These are phyloP conservation scores for Macrostomum lignano DNA, from an alignment of 1,140 invertebrate genomes.

Conservation along the genomic window DNA sequence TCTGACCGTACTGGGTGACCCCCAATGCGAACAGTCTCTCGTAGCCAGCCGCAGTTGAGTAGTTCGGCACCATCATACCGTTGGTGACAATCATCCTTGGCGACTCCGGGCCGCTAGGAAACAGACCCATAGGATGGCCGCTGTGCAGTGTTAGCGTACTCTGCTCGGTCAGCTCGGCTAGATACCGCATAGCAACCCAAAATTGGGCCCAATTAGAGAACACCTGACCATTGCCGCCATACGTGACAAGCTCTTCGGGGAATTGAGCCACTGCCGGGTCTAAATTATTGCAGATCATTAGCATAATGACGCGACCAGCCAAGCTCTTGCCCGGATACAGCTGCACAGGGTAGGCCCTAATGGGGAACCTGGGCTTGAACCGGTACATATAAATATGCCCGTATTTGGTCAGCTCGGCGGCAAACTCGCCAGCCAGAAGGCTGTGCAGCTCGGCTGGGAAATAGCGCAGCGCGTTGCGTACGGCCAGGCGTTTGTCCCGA, in stretches of 20 bases:
- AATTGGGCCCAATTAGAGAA: conserved; percentile 45
- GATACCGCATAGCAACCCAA: conserved; percentile 35
- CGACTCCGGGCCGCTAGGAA: conserved; percentile 30
- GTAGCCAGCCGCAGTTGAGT: conserved; percentile 32
- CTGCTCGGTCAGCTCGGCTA: conserved; percentile 33
- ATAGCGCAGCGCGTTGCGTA: conserved; percentile 37
- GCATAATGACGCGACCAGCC: conserved; percentile 36
- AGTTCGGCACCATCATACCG: conserved; percentile 42
- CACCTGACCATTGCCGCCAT: conserved; percentile 42
- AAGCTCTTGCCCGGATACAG: conserved; percentile 31
- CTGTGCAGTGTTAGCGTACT: conserved; percentile 40
- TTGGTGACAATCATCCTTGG: conserved; percentile 41
- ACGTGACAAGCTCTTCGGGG: conserved; percentile 35
- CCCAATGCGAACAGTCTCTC: conserved; percentile 37
- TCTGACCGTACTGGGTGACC: conserved; percentile 35
- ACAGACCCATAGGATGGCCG: conserved; percentile 38
- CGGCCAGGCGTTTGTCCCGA: conserved; percentile 25
- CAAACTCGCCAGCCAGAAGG: conserved; percentile 33
- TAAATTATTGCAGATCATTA: conserved; percentile 41
- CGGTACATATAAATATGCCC: conserved; percentile 44
- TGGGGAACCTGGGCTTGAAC: conserved; percentile 27
- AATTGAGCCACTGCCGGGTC: conserved; percentile 35
- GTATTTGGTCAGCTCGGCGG: conserved; percentile 32
- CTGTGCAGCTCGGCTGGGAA: conserved; percentile 32
- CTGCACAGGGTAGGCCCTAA: conserved; percentile 34